Base-by-base conservation (phyloP, 2,797 vertebrate genomes). In the Megalops cyprinoides region DNA sequence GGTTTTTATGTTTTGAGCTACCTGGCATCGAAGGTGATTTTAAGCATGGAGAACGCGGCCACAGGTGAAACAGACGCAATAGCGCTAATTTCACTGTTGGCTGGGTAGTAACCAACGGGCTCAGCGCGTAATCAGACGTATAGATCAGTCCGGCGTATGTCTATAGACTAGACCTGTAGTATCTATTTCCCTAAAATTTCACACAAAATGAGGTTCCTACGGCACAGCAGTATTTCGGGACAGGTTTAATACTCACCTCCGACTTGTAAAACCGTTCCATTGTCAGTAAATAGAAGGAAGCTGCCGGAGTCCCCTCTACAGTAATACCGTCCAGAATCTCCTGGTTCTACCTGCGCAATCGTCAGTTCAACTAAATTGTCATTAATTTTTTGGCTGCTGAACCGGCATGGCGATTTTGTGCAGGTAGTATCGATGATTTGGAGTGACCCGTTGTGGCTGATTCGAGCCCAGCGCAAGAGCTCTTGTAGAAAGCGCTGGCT, bases 321-420 rank as follows among this genome's bases (percentile, higher is more conserved):
- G 74, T 80, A 83, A 60, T 80, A 83, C 9, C 60, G 73, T 9
- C 74, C 82, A 18, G 60, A 83, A 53, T 83, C 82, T 4, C 25
- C 37, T 2, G 42, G 25, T 9, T 80, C 39, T 2, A 49, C 81
- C 1, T 34, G 28, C 4, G 12, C 18, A 7, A 82, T 71, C 34
- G 10, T 71, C 31, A 77, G 46, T 44, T 34, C 1, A 39, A 37
- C 42, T 0, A 18, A 5, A 2, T 6, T 4, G 1, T 20, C 3
- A 12, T 14, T 20, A 4, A 23, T 15, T 15, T 15, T 23, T 2
- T 3, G 48, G 31, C n/a, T 53, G 48, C 5, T 1, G 62, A 56
- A 77, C 39, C 65, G 28, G 39, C 51, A 28, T 0, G 25, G n/a
- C 8, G 18, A 42, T 15, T 55, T 31, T 65, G 73, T 20, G 34